Conservation (phyloP, 1,140 invertebrate genomes). For the Bombus fervidus region DNA sequence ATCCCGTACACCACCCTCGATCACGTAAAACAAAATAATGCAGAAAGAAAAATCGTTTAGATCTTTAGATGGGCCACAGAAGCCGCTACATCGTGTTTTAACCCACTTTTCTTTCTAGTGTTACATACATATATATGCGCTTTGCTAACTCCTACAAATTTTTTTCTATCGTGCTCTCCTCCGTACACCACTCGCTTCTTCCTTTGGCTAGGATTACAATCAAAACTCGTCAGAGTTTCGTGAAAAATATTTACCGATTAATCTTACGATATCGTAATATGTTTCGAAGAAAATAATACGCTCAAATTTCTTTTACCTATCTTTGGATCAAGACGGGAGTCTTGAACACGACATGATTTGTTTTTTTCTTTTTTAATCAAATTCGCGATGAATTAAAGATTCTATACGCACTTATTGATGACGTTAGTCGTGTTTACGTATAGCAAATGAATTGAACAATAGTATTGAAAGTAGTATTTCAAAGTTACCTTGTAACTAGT, state of each 20-base stretch:
- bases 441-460: background rate
- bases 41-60: slow-evolving; percentile 25
- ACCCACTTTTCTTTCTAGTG: slow-evolving; percentile 49
- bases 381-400: background rate
- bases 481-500: slow-evolving; percentile 12
- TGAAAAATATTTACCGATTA: slow-evolving; percentile 17
- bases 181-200: slow-evolving; percentile 33
- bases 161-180: slow-evolving; percentile 46
- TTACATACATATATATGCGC: slow-evolving; percentile 58
- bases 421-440: background rate
- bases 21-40: slow-evolving; percentile 15
- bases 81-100: slow-evolving; percentile 38
- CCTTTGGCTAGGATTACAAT: slow-evolving; percentile 20
- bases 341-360: slow-evolving; percentile 11
- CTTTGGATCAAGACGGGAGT: background rate
- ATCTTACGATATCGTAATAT: background rate
- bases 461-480: background rate
- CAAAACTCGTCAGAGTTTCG: slow-evolving; percentile 1
- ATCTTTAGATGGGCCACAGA: slow-evolving; percentile 20
- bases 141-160: slow-evolving; percentile 53
- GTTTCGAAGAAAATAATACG: background rate
- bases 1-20: slow-evolving; percentile 41
- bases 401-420: background rate
- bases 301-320: background rate
- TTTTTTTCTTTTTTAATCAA: background rate